Base-by-base conservation (phyloP, 2,797 vertebrate species). In the Salarias fasciatus region DNA sequence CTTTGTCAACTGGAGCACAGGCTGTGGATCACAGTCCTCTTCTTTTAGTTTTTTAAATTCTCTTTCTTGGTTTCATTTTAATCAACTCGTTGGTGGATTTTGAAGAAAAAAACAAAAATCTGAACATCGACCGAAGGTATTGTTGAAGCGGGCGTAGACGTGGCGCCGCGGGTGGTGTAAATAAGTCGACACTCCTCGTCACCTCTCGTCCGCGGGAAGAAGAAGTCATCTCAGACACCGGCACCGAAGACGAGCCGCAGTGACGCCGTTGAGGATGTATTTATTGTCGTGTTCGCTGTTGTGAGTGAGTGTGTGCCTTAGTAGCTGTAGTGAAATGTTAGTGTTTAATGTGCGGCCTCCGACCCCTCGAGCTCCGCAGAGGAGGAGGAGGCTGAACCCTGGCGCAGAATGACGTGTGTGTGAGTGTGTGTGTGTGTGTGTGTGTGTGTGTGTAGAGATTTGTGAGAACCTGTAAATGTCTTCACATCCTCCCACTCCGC, bases 221-320 rank as follows among this genome's bases (percentile, higher is more conserved):
- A n/a, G n/a, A 63, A 46, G 36, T 70, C n/a, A 14, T 69, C 47
- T 66, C 62, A 75, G 72, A 75, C 3, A 31, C 71, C 52, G 77
- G 79, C 79, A 78, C 80, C 73, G 70, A 83, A 73, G 56, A 62
- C 61, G 38, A 58, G 66, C 55, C 78, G 46, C 76, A 44, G 64
- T 63, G 37, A 50, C 57, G 61, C 79, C 62, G 71, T 77, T 74
- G 64, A 89, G 79, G 72, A 59, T 73, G 70, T 93, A 92, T 92
- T 92, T 93, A 93, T 92, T 92, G 84, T 89, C 82, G 46, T 79
- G 87, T 84, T 89, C 65, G 87, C 65, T 88, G 84, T 90, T 72
- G 84, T 87, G 70, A 60, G 87, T 79, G 83, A 50, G 69, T 83
- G 87, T 75, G 86, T 84, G 91, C 84, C 75, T 84, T 87, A 78